phyloP scores from a whole-genome alignment of 2,113 vertebrate species.

The Daphoenositta chrysoptera region DNA sequence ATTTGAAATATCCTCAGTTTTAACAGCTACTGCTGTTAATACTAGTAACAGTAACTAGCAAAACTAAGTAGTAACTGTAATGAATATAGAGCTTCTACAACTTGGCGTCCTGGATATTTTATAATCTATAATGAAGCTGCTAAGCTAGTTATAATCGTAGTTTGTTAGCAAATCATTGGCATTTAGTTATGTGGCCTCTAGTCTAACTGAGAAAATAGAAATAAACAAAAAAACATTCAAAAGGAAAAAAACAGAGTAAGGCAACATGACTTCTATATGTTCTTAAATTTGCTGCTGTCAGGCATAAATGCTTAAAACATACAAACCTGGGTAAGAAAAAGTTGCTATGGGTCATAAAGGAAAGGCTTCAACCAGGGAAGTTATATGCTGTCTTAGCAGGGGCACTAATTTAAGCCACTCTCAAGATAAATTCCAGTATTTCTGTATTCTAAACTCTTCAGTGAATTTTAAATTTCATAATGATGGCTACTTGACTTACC shows the following conservation, averaged over 20 bases:
- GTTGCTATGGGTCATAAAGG: neutral
- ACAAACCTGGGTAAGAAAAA: neutral
- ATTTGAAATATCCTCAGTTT: neutral
- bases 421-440: neutral
- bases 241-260: neutral
- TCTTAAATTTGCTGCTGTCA: neutral
- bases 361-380: neutral
- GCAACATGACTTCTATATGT: neutral
- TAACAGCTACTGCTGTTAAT: neutral
- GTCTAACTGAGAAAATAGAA: neutral
- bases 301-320: neutral
- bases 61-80: neutral
- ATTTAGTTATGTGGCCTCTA: neutral
- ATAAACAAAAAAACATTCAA: neutral
- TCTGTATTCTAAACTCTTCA: neutral
- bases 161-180: neutral
- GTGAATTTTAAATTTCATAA: neutral
- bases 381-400: neutral
- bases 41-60: neutral
- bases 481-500: slow-evolving; percentile 67
- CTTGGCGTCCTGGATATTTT: neutral
- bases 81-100: neutral
- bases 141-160: neutral
- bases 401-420: neutral
- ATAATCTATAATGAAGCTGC: neutral